Conservation (phyloP, 2,113 vertebrate species). For the Candoia aspera region DNA sequence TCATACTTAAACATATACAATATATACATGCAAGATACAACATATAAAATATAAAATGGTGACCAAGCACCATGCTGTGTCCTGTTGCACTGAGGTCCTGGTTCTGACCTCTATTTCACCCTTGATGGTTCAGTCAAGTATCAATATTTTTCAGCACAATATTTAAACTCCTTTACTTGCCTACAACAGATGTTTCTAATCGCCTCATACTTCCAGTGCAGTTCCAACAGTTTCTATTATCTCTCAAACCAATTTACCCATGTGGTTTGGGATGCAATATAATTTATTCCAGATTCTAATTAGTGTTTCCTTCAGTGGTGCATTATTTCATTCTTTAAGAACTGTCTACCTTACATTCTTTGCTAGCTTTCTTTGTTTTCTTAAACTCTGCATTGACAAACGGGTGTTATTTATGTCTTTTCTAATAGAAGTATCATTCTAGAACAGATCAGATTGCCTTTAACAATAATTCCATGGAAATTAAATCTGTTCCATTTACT, state of each 20-base stretch:
- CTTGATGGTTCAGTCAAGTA: not conserved
- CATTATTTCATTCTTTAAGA: not conserved
- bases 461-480: conserved; percentile 50
- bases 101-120: not conserved
- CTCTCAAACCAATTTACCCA: conserved; percentile 7
- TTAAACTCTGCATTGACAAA: conserved; percentile 37
- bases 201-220: not conserved
- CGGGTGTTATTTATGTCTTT: conserved; percentile 46
- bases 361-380: not conserved
- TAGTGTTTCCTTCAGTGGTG: not conserved
- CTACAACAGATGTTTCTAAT: conserved; percentile 11
- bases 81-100: not conserved
- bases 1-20: not conserved
- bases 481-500: conserved; percentile 55
- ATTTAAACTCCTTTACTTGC: not conserved
- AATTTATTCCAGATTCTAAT: conserved; percentile 23
- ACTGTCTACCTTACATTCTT: not conserved
- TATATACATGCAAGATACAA: not conserved
- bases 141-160: not conserved
- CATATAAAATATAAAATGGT: not conserved
- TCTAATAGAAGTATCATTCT: conserved; percentile 37
- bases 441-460: conserved; percentile 46
- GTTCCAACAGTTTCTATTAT: conserved; percentile 14
- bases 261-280: conserved; percentile 10
- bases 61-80: not conserved